phyloP scores from a whole-genome alignment of 2,797 vertebrate genomes.

The Enteromius treurensis region DNA sequence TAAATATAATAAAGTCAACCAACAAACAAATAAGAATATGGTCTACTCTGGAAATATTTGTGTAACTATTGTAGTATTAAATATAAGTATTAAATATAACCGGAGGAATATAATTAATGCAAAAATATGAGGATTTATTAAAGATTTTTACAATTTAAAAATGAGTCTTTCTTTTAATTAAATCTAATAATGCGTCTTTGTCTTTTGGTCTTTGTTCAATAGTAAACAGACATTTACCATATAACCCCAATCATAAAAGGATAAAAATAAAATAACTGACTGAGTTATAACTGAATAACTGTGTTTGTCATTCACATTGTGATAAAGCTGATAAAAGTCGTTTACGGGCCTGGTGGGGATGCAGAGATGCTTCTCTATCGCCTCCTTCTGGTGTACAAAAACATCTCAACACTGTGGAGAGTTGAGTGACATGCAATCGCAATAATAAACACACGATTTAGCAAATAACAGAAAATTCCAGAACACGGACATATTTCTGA shows the following conservation, averaged over 20 bases:
- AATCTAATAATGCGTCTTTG: too few relatives aligned
- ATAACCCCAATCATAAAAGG: background rate
- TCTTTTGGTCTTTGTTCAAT: background rate
- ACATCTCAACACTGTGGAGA: background rate
- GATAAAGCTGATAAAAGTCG: background rate
- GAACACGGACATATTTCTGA: too few relatives aligned
- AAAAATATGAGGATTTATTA: background rate
- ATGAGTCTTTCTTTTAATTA: background rate
- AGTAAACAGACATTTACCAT: background rate
- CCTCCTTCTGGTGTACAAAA: background rate
- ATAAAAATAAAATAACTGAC: conserved; percentile 3
- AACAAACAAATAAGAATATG: background rate
- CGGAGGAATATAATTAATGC: background rate
- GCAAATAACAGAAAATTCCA: background rate
- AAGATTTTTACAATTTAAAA: background rate
- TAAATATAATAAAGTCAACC: background rate
- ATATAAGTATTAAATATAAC: background rate
- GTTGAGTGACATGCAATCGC: background rate
- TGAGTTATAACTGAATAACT: too few relatives aligned
- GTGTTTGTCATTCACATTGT: background rate
- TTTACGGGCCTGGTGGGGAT: background rate
- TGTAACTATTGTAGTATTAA: background rate
- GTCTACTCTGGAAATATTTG: background rate
- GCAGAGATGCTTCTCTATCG: background rate
- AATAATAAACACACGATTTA: background rate